Percentiles rank a stretch among this genome's conserved stretches.
Conservation (phyloP, 2,797 vertebrate genomes). For the Enteromius anoplus region DNA sequence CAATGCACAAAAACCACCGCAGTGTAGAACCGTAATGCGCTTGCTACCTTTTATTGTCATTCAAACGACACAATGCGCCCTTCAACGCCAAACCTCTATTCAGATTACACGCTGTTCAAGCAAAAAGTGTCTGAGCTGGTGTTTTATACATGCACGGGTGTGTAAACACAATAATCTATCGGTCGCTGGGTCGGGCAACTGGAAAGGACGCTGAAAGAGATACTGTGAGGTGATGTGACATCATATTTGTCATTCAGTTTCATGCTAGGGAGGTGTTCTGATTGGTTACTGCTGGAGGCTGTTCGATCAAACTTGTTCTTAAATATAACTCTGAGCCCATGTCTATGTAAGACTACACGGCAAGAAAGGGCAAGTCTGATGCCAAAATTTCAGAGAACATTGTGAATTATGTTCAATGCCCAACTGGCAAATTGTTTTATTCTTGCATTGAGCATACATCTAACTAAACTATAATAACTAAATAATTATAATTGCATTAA, state of each 20-base stretch:
- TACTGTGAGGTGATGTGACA: not conserved
- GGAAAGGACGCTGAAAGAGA: conserved; percentile 19
- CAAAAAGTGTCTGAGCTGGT: conserved; percentile 15
- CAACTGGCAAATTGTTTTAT: not conserved
- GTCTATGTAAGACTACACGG: not conserved
- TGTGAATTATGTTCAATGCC: not conserved
- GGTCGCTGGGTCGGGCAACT: conserved; percentile 35
- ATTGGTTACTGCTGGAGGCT: not conserved
- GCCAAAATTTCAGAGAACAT: not conserved
- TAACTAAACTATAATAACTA: no score
- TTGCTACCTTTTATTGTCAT: conserved; percentile 47
- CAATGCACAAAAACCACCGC: conserved; percentile 37
- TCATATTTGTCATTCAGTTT: not conserved
- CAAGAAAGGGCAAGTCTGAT: not conserved
- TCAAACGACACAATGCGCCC: conserved; percentile 15
- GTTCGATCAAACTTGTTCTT: not conserved
- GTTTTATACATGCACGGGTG: conserved; percentile 11
- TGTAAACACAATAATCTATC: conserved; percentile 29
- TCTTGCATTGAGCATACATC: not conserved
- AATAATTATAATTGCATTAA: not conserved
- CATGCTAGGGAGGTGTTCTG: not conserved
- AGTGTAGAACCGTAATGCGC: conserved; percentile 14
- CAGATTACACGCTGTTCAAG: conserved; percentile 15
- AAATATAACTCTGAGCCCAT: not conserved
- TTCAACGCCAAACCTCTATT: not conserved